Conservation (phyloP, 2,113 vertebrate genomes). For the Oryzias curvinotus region DNA sequence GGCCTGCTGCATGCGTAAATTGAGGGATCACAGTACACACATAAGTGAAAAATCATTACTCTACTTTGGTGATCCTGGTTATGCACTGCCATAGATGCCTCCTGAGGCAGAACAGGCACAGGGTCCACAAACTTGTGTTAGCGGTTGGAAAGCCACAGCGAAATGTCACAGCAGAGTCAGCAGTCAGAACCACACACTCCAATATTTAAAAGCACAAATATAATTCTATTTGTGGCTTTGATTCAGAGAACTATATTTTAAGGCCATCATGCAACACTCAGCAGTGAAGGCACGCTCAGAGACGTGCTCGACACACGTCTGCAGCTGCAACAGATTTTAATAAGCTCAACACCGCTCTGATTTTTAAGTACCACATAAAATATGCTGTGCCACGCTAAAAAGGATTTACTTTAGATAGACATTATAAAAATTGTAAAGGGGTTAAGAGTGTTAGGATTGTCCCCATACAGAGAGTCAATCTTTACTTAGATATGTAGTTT, state of each 20-base stretch:
- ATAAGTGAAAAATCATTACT: slow-evolving; percentile 1
- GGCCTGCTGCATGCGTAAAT: slow-evolving; percentile 13
- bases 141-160: slow-evolving; percentile 32
- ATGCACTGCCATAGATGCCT: slow-evolving; percentile 11
- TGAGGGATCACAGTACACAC: slow-evolving; percentile 5
- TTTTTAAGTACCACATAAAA: slow-evolving; percentile 34
- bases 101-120: slow-evolving; percentile 33
- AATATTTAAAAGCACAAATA: slow-evolving; percentile 37
- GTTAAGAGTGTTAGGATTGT: slow-evolving; percentile 36
- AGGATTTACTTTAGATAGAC: slow-evolving; percentile 67
- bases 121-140: slow-evolving; percentile 34
- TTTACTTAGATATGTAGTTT: too few relatives aligned
- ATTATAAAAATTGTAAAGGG: slow-evolving; percentile 38
- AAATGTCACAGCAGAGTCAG: slow-evolving; percentile 31
- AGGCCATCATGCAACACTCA: slow-evolving; percentile 15
- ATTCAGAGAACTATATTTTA: slow-evolving; percentile 32
- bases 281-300: slow-evolving; percentile 13
- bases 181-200: slow-evolving; percentile 28
- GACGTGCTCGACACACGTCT: slow-evolving; percentile 3
- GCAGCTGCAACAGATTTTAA: slow-evolving; percentile 43
- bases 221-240: slow-evolving; percentile 53
- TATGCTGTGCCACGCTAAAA: slow-evolving; percentile 32
- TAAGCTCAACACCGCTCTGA: slow-evolving; percentile 26
- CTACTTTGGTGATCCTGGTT: slow-evolving; percentile 1
- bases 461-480: background rate